phyloP scores from a whole-genome alignment of 2,113 vertebrate species.

The Mus pahari region DNA sequence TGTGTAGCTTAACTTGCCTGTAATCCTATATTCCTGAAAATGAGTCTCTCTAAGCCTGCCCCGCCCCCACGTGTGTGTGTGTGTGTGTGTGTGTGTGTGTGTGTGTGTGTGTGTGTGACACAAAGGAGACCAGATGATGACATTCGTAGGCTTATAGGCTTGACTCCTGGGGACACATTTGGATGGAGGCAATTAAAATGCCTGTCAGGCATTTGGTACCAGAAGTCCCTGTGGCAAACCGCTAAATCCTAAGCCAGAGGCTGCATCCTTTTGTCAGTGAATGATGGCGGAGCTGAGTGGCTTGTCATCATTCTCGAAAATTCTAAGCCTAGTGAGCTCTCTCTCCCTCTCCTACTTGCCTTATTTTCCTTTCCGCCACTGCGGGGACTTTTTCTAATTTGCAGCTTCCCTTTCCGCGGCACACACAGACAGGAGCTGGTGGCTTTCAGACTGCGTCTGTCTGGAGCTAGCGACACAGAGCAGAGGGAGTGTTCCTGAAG shows the following conservation, averaged over 20 bases:
- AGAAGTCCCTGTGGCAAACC: constrained; percentile 82
- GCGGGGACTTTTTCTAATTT: constrained; percentile 88
- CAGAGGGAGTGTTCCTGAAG: constrained; percentile 77
- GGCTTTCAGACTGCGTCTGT: constrained; percentile 87
- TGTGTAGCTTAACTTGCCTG: constrained; percentile 65
- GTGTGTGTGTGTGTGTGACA: constrained; percentile 72
- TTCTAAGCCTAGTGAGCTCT: constrained; percentile 87
- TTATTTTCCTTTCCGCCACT: constrained; percentile 88
- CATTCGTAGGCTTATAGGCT: constrained; percentile 84
- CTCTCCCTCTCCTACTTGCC: constrained; percentile 86
- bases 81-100: constrained; percentile 66
- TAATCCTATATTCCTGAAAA: constrained; percentile 62
- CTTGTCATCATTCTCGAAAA: constrained; percentile 90
- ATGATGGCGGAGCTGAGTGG: constrained; percentile 87
- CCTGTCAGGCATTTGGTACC: constrained; percentile 86
- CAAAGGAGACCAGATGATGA: constrained; percentile 84
- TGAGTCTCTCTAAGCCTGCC: neutral
- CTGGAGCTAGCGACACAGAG: constrained; percentile 81
- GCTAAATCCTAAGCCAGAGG: constrained; percentile 81
- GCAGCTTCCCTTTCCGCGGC: constrained; percentile 85
- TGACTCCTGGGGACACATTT: constrained; percentile 80
- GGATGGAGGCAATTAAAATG: constrained; percentile 90
- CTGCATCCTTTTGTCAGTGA: constrained; percentile 87
- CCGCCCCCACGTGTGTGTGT: neutral
- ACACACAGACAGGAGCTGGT: constrained; percentile 84